Conservation (phyloP, 1,140 invertebrate species). For the Octopus sinensis region DNA sequence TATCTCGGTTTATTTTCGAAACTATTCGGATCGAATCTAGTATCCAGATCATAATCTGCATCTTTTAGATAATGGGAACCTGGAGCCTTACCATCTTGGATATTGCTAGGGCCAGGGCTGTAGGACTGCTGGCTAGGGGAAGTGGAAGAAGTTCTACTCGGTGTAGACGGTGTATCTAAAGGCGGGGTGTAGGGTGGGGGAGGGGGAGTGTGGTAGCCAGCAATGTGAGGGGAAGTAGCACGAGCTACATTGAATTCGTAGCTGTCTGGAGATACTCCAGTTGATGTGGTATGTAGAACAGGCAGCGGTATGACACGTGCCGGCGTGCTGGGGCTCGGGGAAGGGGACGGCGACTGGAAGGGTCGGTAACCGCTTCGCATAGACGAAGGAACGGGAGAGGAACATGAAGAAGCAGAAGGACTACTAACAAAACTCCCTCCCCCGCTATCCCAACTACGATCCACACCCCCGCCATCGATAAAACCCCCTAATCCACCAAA, state of each 20-base stretch:
- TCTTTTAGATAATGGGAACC: too few species aligned
- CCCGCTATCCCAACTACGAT: background rate
- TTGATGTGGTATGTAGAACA: background rate
- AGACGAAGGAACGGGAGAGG: background rate
- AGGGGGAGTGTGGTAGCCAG: background rate
- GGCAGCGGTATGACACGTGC: background rate
- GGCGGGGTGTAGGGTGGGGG: background rate
- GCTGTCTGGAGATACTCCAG: background rate
- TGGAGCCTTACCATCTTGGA: too few species aligned
- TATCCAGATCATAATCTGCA: too few species aligned
- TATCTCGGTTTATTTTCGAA: too few species aligned
- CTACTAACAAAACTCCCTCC: background rate
- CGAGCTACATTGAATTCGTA: background rate
- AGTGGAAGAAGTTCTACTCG: too few species aligned
- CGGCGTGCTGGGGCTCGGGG: background rate
- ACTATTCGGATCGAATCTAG: too few species aligned
- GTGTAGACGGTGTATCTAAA: too few species aligned
- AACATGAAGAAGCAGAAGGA: background rate
- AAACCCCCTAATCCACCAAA: background rate
- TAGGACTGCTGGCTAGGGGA: too few species aligned
- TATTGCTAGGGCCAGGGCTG: too few species aligned
- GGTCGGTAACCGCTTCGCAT: background rate
- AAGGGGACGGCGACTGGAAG: background rate
- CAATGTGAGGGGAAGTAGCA: background rate
- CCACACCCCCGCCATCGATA: background rate